phyloP scores from a whole-genome alignment of 2,797 vertebrate genomes.

The Pseudopleuronectes americanus region DNA sequence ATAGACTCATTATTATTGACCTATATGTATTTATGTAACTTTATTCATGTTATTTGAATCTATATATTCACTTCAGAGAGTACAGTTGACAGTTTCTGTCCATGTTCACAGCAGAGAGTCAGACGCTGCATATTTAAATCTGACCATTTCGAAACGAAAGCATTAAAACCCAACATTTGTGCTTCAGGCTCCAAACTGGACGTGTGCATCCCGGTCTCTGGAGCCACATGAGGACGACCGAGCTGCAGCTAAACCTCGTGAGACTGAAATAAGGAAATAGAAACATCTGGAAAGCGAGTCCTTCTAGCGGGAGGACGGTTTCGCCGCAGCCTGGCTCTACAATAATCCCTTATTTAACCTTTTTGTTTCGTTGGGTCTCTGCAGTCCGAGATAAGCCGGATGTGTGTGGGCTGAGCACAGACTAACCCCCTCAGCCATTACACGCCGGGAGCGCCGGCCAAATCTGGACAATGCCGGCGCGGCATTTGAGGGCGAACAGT shows the following conservation, averaged over 20 bases:
- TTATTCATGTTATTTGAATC: no score
- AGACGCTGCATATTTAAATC: no score
- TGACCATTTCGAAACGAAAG: no score
- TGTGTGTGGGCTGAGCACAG: conserved; percentile 54
- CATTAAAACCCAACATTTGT: neutral
- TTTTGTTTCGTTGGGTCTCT: conserved; percentile 65
- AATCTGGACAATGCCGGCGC: conserved; percentile 49
- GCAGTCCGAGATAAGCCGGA: conserved; percentile 68
- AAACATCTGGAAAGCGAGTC: neutral
- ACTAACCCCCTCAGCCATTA: conserved; percentile 61
- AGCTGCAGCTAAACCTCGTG: no score
- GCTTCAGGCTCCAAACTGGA: conserved; percentile 4
- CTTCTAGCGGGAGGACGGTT: conserved; percentile 36
- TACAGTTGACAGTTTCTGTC: no score
- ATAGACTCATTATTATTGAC: no score
- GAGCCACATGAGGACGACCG: conserved; percentile 5
- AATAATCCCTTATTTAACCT: conserved; percentile 64
- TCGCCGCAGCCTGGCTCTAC: conserved; percentile 33
- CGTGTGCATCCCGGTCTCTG: conserved; percentile 5
- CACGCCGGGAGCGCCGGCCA: conserved; percentile 47
- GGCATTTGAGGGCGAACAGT: conserved; percentile 5
- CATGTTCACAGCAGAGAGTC: no score
- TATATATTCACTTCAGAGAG: no score
- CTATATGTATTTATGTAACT: no score
- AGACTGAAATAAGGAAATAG: neutral